Evolutionary conservation across 2,113 vertebrate genomes (phyloP).

Genomic region (Colaptes auratus): DNA sequence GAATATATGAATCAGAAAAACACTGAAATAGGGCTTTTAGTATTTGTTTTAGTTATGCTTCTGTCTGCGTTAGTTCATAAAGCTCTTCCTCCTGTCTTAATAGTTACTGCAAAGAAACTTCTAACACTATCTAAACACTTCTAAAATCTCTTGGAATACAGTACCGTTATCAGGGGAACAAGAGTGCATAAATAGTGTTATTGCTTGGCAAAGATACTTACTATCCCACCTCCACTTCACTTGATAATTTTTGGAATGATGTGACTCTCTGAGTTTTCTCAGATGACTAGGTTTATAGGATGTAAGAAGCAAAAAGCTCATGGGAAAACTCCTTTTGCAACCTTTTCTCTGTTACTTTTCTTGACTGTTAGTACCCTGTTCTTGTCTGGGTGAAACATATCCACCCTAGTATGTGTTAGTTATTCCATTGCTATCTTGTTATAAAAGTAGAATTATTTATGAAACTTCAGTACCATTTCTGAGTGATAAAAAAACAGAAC

Average conservation of each 20-base stretch:
- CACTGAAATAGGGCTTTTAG: not conserved
- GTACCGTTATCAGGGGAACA: conserved; percentile 46
- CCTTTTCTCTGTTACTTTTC: conserved; percentile 70
- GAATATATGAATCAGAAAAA: not conserved
- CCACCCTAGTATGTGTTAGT: conserved; percentile 1
- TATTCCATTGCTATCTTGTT: conserved; percentile 5
- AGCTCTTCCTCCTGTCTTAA: not conserved
- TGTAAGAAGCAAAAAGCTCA: conserved; percentile 74
- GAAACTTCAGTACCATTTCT: conserved; percentile 10
- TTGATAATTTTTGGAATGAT: conserved; percentile 65
- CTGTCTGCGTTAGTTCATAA: not conserved
- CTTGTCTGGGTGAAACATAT: conserved; percentile 28
- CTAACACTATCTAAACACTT: not conserved
- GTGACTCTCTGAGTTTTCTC: conserved; percentile 73
- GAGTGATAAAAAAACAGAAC: not conserved
- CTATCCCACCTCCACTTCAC: conserved; percentile 30
- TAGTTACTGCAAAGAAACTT: not conserved
- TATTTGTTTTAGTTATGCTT: not conserved
- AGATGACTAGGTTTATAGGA: conserved; percentile 75
- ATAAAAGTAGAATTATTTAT: not conserved
- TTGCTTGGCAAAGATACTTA: conserved; percentile 38
- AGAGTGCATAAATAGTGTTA: conserved; percentile 55
- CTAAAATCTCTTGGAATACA: not conserved
- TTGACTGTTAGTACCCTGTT: conserved; percentile 42
- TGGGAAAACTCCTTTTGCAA: conserved; percentile 81